A percentile compares a stretch with the other conserved stretches of the same genome.
phyloP scores from a whole-genome alignment of 1,140 invertebrate species.

The Orius insidiosus region DNA sequence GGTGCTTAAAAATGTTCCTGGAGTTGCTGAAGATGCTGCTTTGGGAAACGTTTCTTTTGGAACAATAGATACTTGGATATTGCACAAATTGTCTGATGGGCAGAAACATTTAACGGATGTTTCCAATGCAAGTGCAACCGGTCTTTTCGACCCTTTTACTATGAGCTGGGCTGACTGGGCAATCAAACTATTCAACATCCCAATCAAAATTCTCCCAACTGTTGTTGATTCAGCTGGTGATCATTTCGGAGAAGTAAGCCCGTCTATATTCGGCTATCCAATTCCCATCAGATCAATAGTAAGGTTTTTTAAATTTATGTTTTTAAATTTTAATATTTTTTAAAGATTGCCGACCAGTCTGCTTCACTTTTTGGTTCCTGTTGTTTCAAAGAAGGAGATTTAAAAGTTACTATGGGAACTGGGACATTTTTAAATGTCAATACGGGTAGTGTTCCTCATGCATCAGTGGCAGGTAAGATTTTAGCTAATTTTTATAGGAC shows the following conservation, averaged over 20 bases:
- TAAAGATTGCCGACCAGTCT: slow-evolving; percentile 57
- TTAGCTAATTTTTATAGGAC: slow-evolving; percentile 6
- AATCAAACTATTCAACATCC: slow-evolving; percentile 50
- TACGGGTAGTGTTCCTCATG: slow-evolving; percentile 57
- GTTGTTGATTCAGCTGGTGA: slow-evolving; percentile 60
- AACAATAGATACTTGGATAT: slow-evolving; percentile 84
- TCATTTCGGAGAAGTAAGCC: slow-evolving; percentile 46
- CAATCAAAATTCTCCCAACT: slow-evolving; percentile 54
- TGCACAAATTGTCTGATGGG: slow-evolving; percentile 51
- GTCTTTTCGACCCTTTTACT: slow-evolving; percentile 83
- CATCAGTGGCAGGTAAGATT: slow-evolving; percentile 45
- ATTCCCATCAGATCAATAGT: slow-evolving; percentile 65
- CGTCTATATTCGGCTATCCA: slow-evolving; percentile 48
- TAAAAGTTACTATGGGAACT: slow-evolving; percentile 88
- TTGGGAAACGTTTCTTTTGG: slow-evolving; percentile 60
- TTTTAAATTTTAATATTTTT: slow-evolving; percentile 19
- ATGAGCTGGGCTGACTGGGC: slow-evolving; percentile 60
- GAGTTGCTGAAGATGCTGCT: slow-evolving; percentile 38
- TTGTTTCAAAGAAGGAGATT: slow-evolving; percentile 61
- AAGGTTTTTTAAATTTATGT: slow-evolving; percentile 28
- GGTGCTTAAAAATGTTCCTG: slow-evolving; percentile 53
- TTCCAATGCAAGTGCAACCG: slow-evolving; percentile 76
- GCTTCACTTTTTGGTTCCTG: slow-evolving; percentile 84
- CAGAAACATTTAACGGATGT: slow-evolving; percentile 65
- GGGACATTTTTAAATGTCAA: slow-evolving; percentile 86